These are phyloP conservation scores for Dissostichus mawsoni DNA, from an alignment of 2,113 vertebrate species.

Conservation along the genomic window DNA sequence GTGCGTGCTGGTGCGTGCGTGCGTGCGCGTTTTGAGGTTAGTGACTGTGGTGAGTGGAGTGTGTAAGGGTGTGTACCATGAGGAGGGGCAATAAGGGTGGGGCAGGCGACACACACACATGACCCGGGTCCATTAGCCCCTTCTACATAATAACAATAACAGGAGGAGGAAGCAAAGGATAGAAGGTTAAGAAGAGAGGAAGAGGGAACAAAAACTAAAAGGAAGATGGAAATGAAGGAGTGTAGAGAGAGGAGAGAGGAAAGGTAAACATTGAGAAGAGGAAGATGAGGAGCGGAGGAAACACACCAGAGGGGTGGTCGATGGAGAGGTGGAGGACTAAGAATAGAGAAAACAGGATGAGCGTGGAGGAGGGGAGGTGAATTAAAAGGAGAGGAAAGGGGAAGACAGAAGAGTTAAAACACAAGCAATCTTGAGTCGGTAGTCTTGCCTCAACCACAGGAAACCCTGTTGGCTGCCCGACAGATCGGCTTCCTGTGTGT, in stretches of 20 bases:
- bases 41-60: constrained; percentile 56
- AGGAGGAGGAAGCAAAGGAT: constrained; percentile 63
- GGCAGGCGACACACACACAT: constrained; percentile 41
- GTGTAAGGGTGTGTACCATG: constrained; percentile 49
- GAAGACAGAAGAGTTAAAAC: constrained; percentile 36
- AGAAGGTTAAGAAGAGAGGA: constrained; percentile 53
- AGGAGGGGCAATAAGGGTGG: constrained; percentile 59
- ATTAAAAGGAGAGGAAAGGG: not conserved
- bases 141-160: constrained; percentile 71
- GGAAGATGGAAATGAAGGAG: constrained; percentile 33
- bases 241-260: constrained; percentile 30
- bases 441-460: constrained; percentile 64
- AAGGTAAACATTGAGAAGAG: constrained; percentile 36
- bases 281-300: not conserved
- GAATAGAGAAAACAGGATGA: constrained; percentile 60
- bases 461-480: constrained; percentile 66
- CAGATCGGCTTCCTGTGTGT: constrained; percentile 67
- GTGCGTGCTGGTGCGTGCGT: no score
- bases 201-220: constrained; percentile 33
- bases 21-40: constrained; percentile 47
- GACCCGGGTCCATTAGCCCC: constrained; percentile 45
- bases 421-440: constrained; percentile 35
- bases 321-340: constrained; percentile 36
- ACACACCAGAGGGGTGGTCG: not conserved
- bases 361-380: constrained; percentile 21